Evolutionary conservation across 2,888 invertebrate species (phyloP).

Genomic region (Phaedon cochleariae): DNA sequence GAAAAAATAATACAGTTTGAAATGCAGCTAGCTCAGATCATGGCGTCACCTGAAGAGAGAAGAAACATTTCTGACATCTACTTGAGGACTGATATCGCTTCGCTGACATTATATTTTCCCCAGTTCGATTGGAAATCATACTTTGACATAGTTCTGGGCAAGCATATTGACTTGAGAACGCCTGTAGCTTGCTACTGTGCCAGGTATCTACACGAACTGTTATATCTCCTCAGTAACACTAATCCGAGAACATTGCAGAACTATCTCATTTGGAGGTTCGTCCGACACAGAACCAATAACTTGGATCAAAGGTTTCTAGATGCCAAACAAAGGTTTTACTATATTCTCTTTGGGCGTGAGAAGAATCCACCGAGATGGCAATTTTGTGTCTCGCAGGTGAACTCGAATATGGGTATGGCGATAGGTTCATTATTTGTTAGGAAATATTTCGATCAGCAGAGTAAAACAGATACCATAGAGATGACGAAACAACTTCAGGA

Average conservation of each 20-base stretch:
- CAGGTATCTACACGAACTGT: slow-evolving; percentile 73
- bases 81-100: slow-evolving; percentile 75
- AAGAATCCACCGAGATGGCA: slow-evolving; percentile 89
- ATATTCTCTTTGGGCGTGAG: slow-evolving; percentile 78
- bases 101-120: slow-evolving; percentile 73
- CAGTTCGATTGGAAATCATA: slow-evolving; percentile 79
- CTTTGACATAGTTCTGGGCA: slow-evolving; percentile 73
- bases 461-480: slow-evolving; percentile 84
- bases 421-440: slow-evolving; percentile 90
- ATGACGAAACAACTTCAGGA: slow-evolving; percentile 89
- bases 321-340: slow-evolving; percentile 84
- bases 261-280: slow-evolving; percentile 83
- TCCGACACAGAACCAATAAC: slow-evolving; percentile 84
- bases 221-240: slow-evolving; percentile 70
- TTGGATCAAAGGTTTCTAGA: slow-evolving; percentile 77
- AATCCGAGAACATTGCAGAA: slow-evolving; percentile 59
- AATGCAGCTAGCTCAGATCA: slow-evolving; percentile 76
- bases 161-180: slow-evolving; percentile 68
- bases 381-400: slow-evolving; percentile 87
- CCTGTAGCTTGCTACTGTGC: slow-evolving; percentile 79
- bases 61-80: slow-evolving; percentile 87
- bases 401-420: slow-evolving; percentile 83
- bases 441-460: slow-evolving; percentile 88
- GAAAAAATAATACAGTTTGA: slow-evolving; percentile 82
- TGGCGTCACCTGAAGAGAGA: slow-evolving; percentile 80